Evolutionary conservation across 37 sponge, comb jelly and placozoan genomes (phyloP).

Genomic region (Geodia barretti): DNA sequence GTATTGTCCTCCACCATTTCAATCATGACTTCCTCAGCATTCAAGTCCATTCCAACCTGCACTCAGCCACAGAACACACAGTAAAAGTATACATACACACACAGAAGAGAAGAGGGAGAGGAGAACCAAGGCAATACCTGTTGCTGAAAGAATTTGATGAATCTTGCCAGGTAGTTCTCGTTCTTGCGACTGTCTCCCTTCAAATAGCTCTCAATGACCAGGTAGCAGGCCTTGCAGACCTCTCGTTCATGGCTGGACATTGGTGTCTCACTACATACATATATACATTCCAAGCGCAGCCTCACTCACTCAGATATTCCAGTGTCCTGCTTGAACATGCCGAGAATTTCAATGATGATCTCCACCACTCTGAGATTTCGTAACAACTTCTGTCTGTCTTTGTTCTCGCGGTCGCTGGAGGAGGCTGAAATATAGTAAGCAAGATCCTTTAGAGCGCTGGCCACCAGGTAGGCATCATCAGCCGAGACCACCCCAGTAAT

Average conservation of each 20-base stretch:
- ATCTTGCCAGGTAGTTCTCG: conserved; percentile 70
- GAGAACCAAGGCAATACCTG: conserved; percentile 3
- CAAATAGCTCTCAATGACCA: conserved; percentile 36
- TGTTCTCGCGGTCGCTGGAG: conserved; percentile 8
- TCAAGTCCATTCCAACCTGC: conserved; percentile 65
- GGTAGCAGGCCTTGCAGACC: conserved; percentile 41
- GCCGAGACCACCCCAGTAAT: too few species aligned
- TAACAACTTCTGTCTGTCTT: conserved; percentile 72
- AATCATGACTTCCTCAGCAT: conserved; percentile 85
- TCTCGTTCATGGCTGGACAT: too few species aligned
- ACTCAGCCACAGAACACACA: not conserved
- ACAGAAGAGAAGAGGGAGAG: not conserved
- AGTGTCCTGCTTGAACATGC: conserved; percentile 13
- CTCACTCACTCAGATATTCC: conserved; percentile 8
- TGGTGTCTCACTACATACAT: too few species aligned
- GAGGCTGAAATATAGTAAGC: not conserved
- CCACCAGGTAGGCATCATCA: conserved; percentile 1
- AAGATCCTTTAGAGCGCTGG: not conserved
- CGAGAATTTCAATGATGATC: conserved; percentile 40
- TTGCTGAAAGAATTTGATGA: conserved; percentile 53
- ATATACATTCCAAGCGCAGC: too few species aligned
- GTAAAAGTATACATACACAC: conserved; percentile 1
- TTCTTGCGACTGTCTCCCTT: conserved; percentile 75
- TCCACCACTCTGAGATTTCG: conserved; percentile 71
- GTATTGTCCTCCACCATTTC: conserved; percentile 80